These are phyloP conservation scores for Falcaria lacertinaria DNA, from an alignment of 2,888 invertebrate genomes.

Conservation along the genomic window DNA sequence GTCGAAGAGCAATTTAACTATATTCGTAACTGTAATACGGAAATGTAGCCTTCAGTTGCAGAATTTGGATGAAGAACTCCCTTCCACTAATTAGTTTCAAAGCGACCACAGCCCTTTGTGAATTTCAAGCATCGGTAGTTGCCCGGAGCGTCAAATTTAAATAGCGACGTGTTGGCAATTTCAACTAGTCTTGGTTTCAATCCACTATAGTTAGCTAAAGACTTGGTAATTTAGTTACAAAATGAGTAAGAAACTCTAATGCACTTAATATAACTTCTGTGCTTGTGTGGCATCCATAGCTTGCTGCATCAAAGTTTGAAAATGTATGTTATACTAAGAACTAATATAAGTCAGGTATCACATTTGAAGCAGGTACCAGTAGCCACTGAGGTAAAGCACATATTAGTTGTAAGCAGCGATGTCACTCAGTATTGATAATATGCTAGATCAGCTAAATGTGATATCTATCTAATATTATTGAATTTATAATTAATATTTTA, in stretches of 20 bases:
- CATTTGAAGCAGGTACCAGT: constrained; percentile 15
- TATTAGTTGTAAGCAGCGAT: too few relatives aligned
- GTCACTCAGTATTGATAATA: too few relatives aligned
- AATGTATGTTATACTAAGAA: constrained; percentile 27
- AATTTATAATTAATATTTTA: too few relatives aligned
- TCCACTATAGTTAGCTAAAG: constrained; percentile 55
- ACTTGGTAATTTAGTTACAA: constrained; percentile 61
- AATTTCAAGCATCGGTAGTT: constrained; percentile 69
- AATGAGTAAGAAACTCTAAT: constrained; percentile 47
- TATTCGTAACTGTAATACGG: constrained; percentile 36
- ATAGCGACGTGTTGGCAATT: constrained; percentile 62
- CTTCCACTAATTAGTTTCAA: constrained; percentile 73
- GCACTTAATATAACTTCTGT: constrained; percentile 53
- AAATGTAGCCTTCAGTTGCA: constrained; percentile 65
- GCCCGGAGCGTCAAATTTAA: constrained; percentile 58
- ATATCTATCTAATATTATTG: not conserved
- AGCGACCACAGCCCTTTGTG: constrained; percentile 73
- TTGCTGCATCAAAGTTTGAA: constrained; percentile 75
- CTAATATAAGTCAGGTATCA: constrained; percentile 37
- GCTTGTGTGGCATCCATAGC: constrained; percentile 75
- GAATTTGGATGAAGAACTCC: constrained; percentile 56
- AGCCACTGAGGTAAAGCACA: not conserved
- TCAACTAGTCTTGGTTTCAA: constrained; percentile 52
- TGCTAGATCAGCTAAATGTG: not conserved
- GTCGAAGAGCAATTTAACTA: constrained; percentile 25